Evolutionary conservation across 2,888 invertebrate species (phyloP), one percentile per base, ranked within the genome.

Genomic region (Tipula unca): DNA sequence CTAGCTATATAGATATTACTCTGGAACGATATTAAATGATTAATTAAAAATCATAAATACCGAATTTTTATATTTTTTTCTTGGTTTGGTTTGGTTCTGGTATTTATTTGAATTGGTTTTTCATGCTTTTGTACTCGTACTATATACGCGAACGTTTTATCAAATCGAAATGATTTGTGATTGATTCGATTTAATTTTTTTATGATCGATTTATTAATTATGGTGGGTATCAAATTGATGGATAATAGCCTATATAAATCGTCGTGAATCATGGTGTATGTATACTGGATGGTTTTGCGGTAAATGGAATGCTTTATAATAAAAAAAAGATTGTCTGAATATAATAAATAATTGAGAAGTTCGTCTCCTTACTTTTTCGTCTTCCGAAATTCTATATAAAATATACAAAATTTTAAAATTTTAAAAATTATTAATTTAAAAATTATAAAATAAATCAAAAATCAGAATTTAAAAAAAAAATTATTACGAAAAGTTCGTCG

Each of bases 11-110:
- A 32, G 32, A 32, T 25, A 69, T 69, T n/a, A 10, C 69, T 69
- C 69, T 69, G 69, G 69, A 69, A 69, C 69, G 69, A 69, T 69
- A 69, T 69, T 25, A 69, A 69, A 69, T 69, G 69, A 69, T 69
- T 69, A 69, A 69, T 69, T 69, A 69, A 69, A 69, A 69, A 69
- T 69, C 69, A 69, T 69, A 69, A 69, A 69, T 69, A 69, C 69
- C 25, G 13, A 25, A 69, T 69, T 69, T 69, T 69, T 25, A 1
- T 48, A 17, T 69, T 69, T 69, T 25, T 69, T 3, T 6, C 10
- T 36, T 36, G 36, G 36, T 69, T 25, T 25, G 69, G 10, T 69
- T 69, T 69, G 69, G 69, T 69, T 69, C 69, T 69, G 25, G 69
- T 69, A 25, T 25, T 69, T 69, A 69, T 69, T 25, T 25, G 69